Base-by-base conservation (phyloP, 2,888 invertebrate genomes). In the Hylaea fasciaria region DNA sequence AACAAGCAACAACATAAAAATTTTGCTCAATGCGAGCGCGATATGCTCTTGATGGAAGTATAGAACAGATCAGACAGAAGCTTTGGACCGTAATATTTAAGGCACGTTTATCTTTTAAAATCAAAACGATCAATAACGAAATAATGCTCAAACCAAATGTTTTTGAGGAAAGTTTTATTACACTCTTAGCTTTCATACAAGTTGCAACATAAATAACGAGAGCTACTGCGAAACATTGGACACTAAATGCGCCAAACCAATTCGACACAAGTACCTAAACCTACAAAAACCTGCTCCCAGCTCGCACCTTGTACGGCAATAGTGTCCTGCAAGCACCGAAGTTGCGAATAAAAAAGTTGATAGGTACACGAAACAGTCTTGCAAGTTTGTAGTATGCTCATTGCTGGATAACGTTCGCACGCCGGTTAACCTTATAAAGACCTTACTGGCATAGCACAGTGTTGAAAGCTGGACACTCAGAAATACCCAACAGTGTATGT, bases 331-430 rank as follows among this genome's bases (percentile, higher is more conserved):
- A 83, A 83, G 81, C 85, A 81, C 80, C 85, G 86, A 66, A 57
- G 65, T 85, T 85, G 83, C 83, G 77, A 83, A 86, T 80, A 76
- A 70, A 80, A 91, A 80, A 62, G 61, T 86, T 86, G 87, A 86
- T 86, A 85, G 73, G 73, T 81, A 83, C 83, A 84, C 88, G 84
- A 89, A 90, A 86, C 78, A 77, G 76, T 83, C 81, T 82, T 78
- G 85, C 85, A 82, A 84, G 82, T 76, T 75, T 71, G 76, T 80
- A 84, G 82, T 75, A 74, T 71, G 76, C 81, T 72, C 80, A 78
- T 76, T 72, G 80, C 75, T 80, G 82, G 76, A 81, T 80, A 82
- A 86, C 85, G 82, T 87, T 88, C 84, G 84, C 84, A 87, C 80
- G 78, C 59, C 70, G 3, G 32, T 32, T 81, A 77, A 70, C 87